Evolutionary conservation across 2,888 invertebrate genomes (phyloP), one percentile per base, ranked within the genome.

Genomic region (Operophtera brumata): DNA sequence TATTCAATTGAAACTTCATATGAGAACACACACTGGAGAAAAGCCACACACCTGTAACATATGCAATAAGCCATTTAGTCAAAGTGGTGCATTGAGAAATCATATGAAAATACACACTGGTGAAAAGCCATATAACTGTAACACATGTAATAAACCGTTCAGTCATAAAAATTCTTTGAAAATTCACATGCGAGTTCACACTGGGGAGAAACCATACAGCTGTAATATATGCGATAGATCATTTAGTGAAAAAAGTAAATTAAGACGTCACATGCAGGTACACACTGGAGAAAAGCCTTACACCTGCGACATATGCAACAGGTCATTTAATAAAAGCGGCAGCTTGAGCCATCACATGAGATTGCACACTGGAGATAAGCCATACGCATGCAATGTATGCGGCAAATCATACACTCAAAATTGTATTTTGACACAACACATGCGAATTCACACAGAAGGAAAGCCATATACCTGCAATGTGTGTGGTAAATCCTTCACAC

Each of bases 91-190:
- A 12, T 37, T 53, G 25, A 47, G 36, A 28, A 12, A 30, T 8
- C 55, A 55, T 13, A 55, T 50, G 43, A 50, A 46, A 26, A 50
- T 37, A 13, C 55, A 55, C 34, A 55, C 55, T 8, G 50, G 45
- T n/a, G 55, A 50, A 12, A 47, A 39, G 9, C 53, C 53, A 0
- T 39, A 37, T 32, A 26, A 13, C 6, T 53, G 53, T 20, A 47
- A 39, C 34, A 43, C 47, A 30, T 53, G 53, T 26, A 37, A 47
- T 11, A 53, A 53, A 43, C 25, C 53, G 11, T 53, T 53, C n/a
- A 36, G 26, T 9, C 41, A 47, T 6, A 42, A 37, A 26, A 43
- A 30, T 4, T 37, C 43, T 43, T 6, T 53, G 6, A 47, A 47
- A 53, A 39, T 47, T 34, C 53, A 53, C 28, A 41, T 46, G n/a